phyloP scores from a whole-genome alignment of 2,888 invertebrate genomes.

The Plebejus melissa region DNA sequence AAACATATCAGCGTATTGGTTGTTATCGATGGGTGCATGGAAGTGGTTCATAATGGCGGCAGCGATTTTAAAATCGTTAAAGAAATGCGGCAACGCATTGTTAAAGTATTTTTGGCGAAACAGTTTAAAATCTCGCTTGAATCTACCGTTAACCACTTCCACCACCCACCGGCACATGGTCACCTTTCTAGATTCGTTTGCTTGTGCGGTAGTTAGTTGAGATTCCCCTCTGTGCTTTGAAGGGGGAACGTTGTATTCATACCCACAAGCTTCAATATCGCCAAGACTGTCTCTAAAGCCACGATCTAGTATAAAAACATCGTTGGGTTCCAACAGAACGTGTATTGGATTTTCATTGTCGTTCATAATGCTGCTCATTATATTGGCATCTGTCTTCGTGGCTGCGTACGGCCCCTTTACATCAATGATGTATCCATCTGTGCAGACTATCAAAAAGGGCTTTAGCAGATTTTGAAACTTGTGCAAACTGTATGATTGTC shows the following conservation, averaged over 20 bases:
- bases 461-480: conserved; percentile 36
- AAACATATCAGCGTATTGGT: not conserved
- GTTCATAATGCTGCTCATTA: conserved; percentile 32
- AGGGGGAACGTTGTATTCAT: conserved; percentile 30
- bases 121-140: not conserved
- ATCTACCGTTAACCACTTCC: no score
- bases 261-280: conserved; percentile 28
- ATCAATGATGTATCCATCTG: conserved; percentile 32
- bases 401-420: conserved; percentile 30
- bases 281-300: conserved; percentile 30
- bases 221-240: conserved; percentile 19
- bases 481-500: conserved; percentile 34
- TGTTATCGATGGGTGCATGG: no score
- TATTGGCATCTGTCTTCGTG: conserved; percentile 34
- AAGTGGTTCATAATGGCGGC: no score
- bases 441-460: conserved; percentile 33
- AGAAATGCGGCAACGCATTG: no score
- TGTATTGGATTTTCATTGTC: conserved; percentile 23
- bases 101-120: not conserved
- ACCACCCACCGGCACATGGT: no score
- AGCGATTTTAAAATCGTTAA: no score
- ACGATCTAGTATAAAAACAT: conserved; percentile 31
- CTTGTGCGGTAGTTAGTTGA: no score
- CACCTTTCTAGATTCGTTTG: no score
- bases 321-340: conserved; percentile 21